Conservation (phyloP, 2,797 vertebrate genomes). For the Sebastes oblongus region DNA sequence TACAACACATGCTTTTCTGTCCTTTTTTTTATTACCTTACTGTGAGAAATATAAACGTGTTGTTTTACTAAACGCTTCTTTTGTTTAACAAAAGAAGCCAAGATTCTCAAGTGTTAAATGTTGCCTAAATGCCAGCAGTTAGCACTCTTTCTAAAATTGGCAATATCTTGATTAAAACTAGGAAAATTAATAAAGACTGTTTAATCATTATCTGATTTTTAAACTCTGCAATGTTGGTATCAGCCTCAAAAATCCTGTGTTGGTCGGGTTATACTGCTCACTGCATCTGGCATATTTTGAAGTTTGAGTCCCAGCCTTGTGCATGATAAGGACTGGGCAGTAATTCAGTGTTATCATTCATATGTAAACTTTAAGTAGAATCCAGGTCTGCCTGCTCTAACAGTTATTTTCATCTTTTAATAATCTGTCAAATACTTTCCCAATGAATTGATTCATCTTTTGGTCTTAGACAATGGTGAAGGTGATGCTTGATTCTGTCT, state of each 20-base stretch:
- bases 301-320: background rate
- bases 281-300: background rate
- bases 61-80: background rate
- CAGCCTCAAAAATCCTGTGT: background rate
- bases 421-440: background rate
- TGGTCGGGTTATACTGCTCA: background rate
- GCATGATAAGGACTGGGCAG: background rate
- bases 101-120: background rate
- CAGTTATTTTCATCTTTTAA: fast-evolving
- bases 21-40: background rate
- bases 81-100: background rate
- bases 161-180: background rate
- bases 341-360: background rate
- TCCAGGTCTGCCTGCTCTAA: background rate
- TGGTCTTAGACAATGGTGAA: background rate
- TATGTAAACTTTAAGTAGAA: background rate
- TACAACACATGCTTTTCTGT: background rate
- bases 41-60: background rate
- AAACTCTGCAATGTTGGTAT: background rate
- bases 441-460: background rate
- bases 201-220: background rate
- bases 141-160: background rate
- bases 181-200: background rate
- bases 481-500: background rate
- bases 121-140: background rate